Evolutionary conservation across 2,797 vertebrate genomes (phyloP), one percentile per base, ranked within the genome.

Genomic region (Ptychadena robeensis): DNA sequence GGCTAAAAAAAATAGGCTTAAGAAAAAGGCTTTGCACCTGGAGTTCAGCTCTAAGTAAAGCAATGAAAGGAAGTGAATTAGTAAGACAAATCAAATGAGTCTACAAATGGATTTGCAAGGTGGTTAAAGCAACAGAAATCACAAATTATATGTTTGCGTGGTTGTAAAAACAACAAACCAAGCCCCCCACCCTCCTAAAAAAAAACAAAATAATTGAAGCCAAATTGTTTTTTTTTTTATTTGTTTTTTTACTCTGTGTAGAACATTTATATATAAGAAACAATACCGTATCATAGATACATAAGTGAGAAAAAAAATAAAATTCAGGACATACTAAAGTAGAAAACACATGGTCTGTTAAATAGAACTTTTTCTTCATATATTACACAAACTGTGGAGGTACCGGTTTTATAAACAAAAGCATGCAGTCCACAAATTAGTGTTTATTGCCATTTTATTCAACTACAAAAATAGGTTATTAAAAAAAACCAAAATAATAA

Each of bases 401-500:
- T 91, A 92, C 94, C 94, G 92, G 27, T 27, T 40, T 35, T 91
- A 85, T 77, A 89, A 92, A 91, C 91, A 91, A 91, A 95, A 95
- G 94, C 95, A 96, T 95, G 95, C 94, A 95, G 88, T 92, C 89
- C 93, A 88, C 87, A 92, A 82, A 86, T 95, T 96, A 96, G 67
- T 86, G 25, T 83, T 73, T 85, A 85, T 85, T 85, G 86, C 72
- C 82, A 86, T 83, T 85, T 87, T 88, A 86, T 76, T 82, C 38
- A 88, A 71, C 87, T 90, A 89, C 80, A 71, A 85, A 85, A 85
- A 85, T 85, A 80, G 64, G 77, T 80, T 85, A 85, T 75, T 70
- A 85, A 83, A 44, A 44, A 44, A 15, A 44, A 15, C 3, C 12
- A 44, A 15, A 44, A 44, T 3, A 44, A 40, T 2, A 44, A 44